Base-by-base conservation (phyloP, 2,797 vertebrate species). In the Austrolebias charrua region DNA sequence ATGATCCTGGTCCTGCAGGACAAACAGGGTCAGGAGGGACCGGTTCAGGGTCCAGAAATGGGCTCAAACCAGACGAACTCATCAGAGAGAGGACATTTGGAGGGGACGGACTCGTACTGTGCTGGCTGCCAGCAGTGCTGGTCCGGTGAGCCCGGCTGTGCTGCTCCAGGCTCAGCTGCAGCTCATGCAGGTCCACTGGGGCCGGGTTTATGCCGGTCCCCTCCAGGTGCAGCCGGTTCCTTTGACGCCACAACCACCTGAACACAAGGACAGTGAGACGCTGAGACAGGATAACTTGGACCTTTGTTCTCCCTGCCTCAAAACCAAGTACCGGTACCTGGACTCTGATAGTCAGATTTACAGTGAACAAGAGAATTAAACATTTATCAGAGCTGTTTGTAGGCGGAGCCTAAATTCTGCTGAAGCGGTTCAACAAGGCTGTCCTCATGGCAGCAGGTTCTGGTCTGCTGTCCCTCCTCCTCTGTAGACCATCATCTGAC, bases 171-270 rank as follows among this genome's bases (percentile, higher is more conserved):
- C 96, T 98, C 56, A 98, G 89, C 83, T 99, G 97, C 85, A 95
- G 93, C 49, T 99, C 97, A 0, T 98, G 97, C 60, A 99, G 92
- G 79, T 99, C 96, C 76, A 98, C 94, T 0, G 96, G 95, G 2
- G 87, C 81, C 16, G 96, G 93, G 20, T 98, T 98, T 75, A 98
- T 96, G 33, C 97, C 96, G 0, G 95, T 97, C 35, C 97, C 97
- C 86, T 98, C 97, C 35, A 98, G 86, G 65, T 96, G 93, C 35
- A 99, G 82, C 29, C 96, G 93, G 81, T 95, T 95, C 73, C 97
- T 91, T 78, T 99, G 96, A n/a, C 97, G 94, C 96, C 96, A 98
- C 50, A 94, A 90, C 96, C 97, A 99, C 86, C 97, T 98, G 68
- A 38, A 38, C 33, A 54, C 4, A 13, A 12, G 47, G 11, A 33